Evolutionary conservation across 2,113 vertebrate species (phyloP).

Genomic region (Saguinus imperator): DNA sequence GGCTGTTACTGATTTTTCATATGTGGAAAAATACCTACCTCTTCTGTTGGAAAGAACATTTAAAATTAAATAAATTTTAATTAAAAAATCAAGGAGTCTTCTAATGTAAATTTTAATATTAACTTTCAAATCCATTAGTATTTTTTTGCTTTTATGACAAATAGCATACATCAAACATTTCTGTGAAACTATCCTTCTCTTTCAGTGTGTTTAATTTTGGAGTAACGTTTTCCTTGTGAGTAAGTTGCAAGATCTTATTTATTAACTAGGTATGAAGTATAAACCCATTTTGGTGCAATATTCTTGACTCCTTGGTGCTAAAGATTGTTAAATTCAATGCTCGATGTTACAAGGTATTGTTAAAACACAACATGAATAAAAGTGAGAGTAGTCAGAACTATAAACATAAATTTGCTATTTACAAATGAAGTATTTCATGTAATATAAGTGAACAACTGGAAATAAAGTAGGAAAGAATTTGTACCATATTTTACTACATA

Average conservation of each 20-base stretch:
- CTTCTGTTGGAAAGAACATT: constrained; percentile 86
- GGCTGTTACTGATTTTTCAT: constrained; percentile 81
- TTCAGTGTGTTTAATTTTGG: constrained; percentile 69
- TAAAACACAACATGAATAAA: constrained; percentile 50
- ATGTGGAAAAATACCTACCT: constrained; percentile 87
- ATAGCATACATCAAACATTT: constrained; percentile 62
- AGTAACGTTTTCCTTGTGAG: constrained; percentile 58
- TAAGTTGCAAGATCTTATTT: constrained; percentile 73
- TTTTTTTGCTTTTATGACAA: neutral
- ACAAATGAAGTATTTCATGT: constrained; percentile 54
- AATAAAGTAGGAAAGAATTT: constrained; percentile 40
- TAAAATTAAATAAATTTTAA: constrained; percentile 85
- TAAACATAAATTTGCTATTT: constrained; percentile 52
- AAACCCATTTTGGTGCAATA: constrained; percentile 61
- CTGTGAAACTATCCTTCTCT: constrained; percentile 56
- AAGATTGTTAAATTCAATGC: constrained; percentile 69
- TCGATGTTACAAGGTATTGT: constrained; percentile 56
- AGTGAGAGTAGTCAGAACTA: constrained; percentile 33
- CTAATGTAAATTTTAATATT: constrained; percentile 75
- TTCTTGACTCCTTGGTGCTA: constrained; percentile 74
- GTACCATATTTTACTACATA: neutral
- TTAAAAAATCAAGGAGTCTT: constrained; percentile 82
- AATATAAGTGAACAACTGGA: neutral
- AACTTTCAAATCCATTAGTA: constrained; percentile 36
- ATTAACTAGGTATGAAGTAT: constrained; percentile 60